A percentile compares a stretch with the other conserved stretches of the same genome.
Conservation (phyloP, 2,888 invertebrate species). For the Phalera bucephala region DNA sequence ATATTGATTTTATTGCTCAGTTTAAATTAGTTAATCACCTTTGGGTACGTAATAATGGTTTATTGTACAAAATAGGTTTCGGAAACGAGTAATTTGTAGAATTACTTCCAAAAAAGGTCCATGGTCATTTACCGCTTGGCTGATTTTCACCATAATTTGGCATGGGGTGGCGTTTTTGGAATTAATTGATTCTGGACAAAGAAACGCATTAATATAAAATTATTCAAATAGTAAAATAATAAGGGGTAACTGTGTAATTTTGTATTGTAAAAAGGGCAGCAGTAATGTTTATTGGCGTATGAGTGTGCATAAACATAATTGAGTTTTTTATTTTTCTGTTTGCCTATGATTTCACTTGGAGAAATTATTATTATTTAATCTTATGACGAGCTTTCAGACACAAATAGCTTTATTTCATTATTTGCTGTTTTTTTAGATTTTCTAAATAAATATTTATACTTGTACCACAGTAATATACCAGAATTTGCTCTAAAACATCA, state of each 20-base stretch:
- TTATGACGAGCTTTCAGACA: too few relatives aligned
- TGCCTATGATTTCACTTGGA: too few relatives aligned
- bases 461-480: too few relatives aligned
- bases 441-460: too few relatives aligned
- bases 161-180: conserved; percentile 16
- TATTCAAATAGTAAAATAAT: background rate
- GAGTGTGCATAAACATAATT: too few relatives aligned
- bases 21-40: conserved; percentile 38
- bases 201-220: background rate
- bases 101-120: conserved; percentile 21
- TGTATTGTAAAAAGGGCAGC: background rate
- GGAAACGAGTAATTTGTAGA: conserved; percentile 29
- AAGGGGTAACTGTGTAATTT: background rate
- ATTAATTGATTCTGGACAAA: background rate
- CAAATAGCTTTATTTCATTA: too few relatives aligned
- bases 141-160: conserved; percentile 23
- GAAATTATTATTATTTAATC: too few relatives aligned
- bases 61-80: conserved; percentile 29
- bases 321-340: too few relatives aligned
- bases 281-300: too few relatives aligned
- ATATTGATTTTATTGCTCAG: conserved; percentile 40
- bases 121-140: conserved; percentile 25
- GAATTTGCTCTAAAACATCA: too few relatives aligned
- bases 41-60: conserved; percentile 23
- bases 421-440: too few relatives aligned